Evolutionary conservation across 2,113 vertebrate species (phyloP).

Genomic region (Gymnorhina tibicen): DNA sequence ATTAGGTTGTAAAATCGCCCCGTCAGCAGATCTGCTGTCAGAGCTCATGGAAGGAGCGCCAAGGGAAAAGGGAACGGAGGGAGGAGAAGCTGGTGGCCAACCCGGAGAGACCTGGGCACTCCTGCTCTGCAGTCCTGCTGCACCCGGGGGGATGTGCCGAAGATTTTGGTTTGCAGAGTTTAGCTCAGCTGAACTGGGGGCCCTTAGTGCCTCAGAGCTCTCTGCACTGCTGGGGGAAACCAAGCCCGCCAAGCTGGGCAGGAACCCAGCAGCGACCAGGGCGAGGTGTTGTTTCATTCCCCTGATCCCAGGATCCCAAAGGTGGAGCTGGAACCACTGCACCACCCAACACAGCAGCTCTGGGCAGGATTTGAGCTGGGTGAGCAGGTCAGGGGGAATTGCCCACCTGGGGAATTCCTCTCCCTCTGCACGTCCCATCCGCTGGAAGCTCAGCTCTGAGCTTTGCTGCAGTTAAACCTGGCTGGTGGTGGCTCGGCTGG

Average conservation of each 20-base stretch:
- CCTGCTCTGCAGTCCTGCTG: background rate
- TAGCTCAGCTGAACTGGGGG: background rate
- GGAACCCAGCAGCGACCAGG: background rate
- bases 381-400: background rate
- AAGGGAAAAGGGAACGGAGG: background rate
- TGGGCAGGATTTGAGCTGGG: background rate
- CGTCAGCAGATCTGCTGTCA: background rate
- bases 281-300: accelerated
- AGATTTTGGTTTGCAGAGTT: background rate
- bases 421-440: background rate
- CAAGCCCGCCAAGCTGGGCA: background rate
- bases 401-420: background rate
- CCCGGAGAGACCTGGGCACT: background rate
- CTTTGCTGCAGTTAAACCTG: background rate
- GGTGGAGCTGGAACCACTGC: background rate
- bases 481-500: background rate
- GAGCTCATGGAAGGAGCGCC: background rate
- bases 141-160: background rate
- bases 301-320: background rate
- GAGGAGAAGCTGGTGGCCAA: background rate
- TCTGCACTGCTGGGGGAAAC: background rate
- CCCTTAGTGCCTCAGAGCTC: background rate
- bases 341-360: background rate
- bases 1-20: background rate
- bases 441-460: background rate